Base-by-base conservation (phyloP, 2,797 vertebrate species). In the Philypnodon macrostomus region DNA sequence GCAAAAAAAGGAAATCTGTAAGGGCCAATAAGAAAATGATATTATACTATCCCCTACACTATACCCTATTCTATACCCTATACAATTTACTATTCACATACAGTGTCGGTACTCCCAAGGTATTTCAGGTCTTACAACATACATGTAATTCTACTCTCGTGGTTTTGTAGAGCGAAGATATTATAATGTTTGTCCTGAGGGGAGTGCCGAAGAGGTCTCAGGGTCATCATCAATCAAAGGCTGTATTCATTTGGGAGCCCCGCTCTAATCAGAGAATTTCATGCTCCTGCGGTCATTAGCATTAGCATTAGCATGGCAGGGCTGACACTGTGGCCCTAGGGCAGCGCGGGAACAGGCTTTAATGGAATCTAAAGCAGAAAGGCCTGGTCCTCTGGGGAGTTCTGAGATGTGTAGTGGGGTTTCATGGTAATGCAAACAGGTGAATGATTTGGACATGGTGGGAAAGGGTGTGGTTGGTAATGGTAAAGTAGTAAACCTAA, bases 1-100 rank as follows among this genome's bases (percentile, higher is more conserved):
- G 50, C 23, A 11, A 27, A 18, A n/a, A 26, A 58, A 48, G 37
- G 26, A 52, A 55, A 33, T 48, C 38, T 19, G 35, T 44, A 51
- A 45, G 18, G 17, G n/a, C 35, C 35, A 15, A n/a, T 1, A 34
- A 17, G 24, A 58, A 37, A 21, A 18, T 15, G 8, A 44, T 58
- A 36, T 44, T 12, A 38, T 57, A 14, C n/a, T n/a, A n/a, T n/a
- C n/a, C 36, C 17, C 36, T 12, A 7, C 16, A 12, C 10, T n/a
- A 23, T 7, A 21, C 23, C 5, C 13, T 26, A 13, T 41, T 15
- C n/a, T 26, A 4, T 26, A 26, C 27, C 50, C 42, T 63, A 26
- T 39, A 35, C 12, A 14, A 18, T 19, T n/a, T n/a, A n/a, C n/a
- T n/a, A n/a, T n/a, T n/a, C n/a, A n/a, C n/a, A n/a, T n/a, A n/a